A percentile compares a stretch with the other conserved stretches of the same genome.
These are phyloP conservation scores for Liposcelis brunnea DNA, from an alignment of 2,888 invertebrate species.

Conservation along the genomic window DNA sequence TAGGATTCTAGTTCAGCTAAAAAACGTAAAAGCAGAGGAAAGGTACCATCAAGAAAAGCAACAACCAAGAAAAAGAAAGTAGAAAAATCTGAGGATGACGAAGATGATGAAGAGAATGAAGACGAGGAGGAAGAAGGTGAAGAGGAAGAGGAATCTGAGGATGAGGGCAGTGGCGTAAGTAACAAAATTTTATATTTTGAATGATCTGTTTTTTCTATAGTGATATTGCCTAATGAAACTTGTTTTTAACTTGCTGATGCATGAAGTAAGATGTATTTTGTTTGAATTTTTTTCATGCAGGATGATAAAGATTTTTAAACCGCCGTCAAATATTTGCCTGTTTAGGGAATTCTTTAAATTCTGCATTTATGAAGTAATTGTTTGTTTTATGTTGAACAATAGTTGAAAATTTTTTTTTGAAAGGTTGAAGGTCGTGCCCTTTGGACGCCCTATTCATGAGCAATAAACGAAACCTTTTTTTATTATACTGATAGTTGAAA, in stretches of 20 bases:
- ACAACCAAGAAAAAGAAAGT: constrained; percentile 26
- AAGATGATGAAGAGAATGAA: constrained; percentile 24
- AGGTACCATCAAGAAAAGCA: constrained; percentile 20
- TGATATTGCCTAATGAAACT: constrained; percentile 3
- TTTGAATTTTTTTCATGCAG: no score
- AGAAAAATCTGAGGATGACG: constrained; percentile 24
- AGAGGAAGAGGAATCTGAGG: constrained; percentile 24
- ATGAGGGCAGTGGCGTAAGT: constrained; percentile 22
- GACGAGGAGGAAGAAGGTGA: constrained; percentile 22
- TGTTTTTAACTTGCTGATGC: constrained; percentile 2
- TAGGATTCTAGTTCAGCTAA: constrained; percentile 19
- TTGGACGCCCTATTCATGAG: no score
- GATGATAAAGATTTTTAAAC: no score
- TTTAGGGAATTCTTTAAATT: no score
- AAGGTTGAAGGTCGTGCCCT: no score
- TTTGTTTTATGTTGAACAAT: no score
- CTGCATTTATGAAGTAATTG: no score
- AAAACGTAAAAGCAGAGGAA: constrained; percentile 18
- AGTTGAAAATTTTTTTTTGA: no score
- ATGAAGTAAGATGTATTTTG: neutral
- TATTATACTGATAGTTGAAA: no score
- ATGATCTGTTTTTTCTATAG: no score
- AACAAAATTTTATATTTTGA: neutral
- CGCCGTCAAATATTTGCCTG: no score
- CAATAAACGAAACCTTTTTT: no score